Conservation (phyloP, 2,888 invertebrate species). For the Ophion costatus region DNA sequence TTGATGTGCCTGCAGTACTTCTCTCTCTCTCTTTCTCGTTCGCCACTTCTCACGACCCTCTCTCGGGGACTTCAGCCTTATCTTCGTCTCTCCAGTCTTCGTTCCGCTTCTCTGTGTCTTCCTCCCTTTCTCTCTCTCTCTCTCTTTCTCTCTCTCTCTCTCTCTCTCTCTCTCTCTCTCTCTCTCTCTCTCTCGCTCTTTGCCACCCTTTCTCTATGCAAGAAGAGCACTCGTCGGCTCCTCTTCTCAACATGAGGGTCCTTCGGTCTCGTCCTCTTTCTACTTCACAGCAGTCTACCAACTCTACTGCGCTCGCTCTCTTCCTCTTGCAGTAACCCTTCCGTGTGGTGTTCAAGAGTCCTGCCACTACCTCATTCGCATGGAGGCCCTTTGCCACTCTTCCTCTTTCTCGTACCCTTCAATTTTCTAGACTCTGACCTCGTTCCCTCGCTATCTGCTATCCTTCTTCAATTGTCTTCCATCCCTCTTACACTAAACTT, state of each 20-base stretch:
- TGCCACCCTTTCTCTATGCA: constrained; percentile 43
- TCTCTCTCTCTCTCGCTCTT: constrained; percentile 25
- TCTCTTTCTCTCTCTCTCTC: constrained; percentile 21
- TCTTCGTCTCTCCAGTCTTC: neutral
- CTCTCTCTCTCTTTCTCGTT: constrained; percentile 20
- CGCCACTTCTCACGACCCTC: constrained; percentile 52
- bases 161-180: constrained; percentile 39
- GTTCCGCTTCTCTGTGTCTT: constrained; percentile 7
- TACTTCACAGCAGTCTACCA: constrained; percentile 28
- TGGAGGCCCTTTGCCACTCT: constrained; percentile 35
- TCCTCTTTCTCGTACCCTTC: constrained; percentile 32
- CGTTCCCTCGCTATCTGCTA: constrained; percentile 65
- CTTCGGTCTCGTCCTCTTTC: constrained; percentile 73
- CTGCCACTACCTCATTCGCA: constrained; percentile 33
- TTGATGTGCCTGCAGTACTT: constrained; percentile 46
- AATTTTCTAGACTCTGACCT: constrained; percentile 51
- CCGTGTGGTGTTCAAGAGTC: constrained; percentile 57
- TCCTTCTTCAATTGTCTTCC: constrained; percentile 52
- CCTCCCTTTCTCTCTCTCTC: constrained; percentile 35
- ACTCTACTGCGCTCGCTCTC: constrained; percentile 33
- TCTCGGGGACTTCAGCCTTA: constrained; percentile 33
- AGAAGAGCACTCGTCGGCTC: constrained; percentile 79
- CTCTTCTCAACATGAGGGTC: constrained; percentile 80
- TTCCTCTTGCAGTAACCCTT: constrained; percentile 58
- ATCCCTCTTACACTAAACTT: constrained; percentile 69